Conservation (phyloP, 2,797 vertebrate species). For the Brachymystax lenok region DNA sequence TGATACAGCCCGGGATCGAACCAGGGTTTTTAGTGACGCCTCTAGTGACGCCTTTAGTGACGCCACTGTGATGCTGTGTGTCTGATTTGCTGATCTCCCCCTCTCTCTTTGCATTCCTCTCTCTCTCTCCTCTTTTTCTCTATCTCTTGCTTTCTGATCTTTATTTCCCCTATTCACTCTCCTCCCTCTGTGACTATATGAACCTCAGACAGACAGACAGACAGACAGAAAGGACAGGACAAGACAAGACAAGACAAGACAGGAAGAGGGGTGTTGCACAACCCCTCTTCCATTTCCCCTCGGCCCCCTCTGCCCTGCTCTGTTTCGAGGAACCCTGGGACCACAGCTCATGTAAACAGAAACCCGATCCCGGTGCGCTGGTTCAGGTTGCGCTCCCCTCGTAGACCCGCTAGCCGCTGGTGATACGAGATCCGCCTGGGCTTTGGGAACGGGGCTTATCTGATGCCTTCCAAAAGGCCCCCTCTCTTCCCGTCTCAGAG, state of each 20-base stretch:
- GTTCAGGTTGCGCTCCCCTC: constrained; percentile 86
- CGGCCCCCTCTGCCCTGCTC: constrained; percentile 35
- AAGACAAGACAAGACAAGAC: background rate
- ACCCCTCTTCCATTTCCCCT: constrained; percentile 31
- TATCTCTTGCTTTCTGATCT: too few relatives aligned
- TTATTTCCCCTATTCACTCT: too few relatives aligned
- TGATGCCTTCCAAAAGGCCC: constrained; percentile 83
- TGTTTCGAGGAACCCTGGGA: constrained; percentile 80
- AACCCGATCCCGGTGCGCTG: constrained; percentile 78
- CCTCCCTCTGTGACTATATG: too few relatives aligned
- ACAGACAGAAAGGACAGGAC: too few relatives aligned
- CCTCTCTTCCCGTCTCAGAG: constrained; percentile 76
- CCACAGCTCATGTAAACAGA: constrained; percentile 89
- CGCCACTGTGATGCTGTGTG: background rate
- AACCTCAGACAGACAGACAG: too few relatives aligned
- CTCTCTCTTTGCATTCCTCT: too few relatives aligned
- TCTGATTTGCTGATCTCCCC: background rate
- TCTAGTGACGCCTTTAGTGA: too few relatives aligned
- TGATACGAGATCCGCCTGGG: constrained; percentile 83
- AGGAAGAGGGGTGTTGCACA: constrained; percentile 42
- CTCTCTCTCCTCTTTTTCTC: too few relatives aligned
- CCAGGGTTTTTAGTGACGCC: too few relatives aligned
- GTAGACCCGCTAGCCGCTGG: constrained; percentile 80
- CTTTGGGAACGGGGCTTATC: constrained; percentile 90
- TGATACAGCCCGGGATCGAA: too few relatives aligned